A percentile compares a stretch with the other conserved stretches of the same genome.
These are phyloP conservation scores for Eurypyga helias DNA, from an alignment of 2,113 vertebrate genomes.

Conservation along the genomic window DNA sequence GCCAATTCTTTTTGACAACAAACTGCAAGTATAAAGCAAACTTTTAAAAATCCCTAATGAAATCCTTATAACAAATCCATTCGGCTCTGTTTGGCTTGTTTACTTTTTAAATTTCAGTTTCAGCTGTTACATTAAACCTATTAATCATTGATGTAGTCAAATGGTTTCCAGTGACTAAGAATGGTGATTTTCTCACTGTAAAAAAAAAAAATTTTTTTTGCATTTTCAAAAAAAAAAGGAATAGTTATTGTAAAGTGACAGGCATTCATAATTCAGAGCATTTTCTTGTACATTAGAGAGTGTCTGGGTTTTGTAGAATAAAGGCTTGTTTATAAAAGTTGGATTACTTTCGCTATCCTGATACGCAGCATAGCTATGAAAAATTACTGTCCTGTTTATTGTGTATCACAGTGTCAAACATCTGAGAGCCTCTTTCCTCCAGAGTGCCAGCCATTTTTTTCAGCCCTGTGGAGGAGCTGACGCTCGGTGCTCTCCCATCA, in stretches of 20 bases:
- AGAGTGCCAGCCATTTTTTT: not conserved
- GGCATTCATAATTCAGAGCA: constrained; percentile 1
- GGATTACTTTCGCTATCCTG: not conserved
- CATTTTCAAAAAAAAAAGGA: not conserved
- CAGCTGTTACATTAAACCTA: constrained; percentile 23
- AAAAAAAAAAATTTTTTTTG: not conserved
- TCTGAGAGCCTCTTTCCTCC: not conserved
- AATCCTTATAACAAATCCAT: constrained; percentile 24
- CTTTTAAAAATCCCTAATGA: constrained; percentile 50
- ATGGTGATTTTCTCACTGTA: not conserved
- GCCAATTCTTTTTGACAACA: constrained; percentile 45
- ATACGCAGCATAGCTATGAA: not conserved
- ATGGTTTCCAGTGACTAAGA: not conserved
- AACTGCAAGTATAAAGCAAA: constrained; percentile 61
- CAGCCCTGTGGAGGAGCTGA: not conserved
- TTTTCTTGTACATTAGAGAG: not conserved
- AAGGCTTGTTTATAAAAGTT: constrained; percentile 48
- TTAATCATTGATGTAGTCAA: constrained; percentile 22
- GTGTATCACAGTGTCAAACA: not conserved
- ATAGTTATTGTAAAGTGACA: constrained; percentile 10
- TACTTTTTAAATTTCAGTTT: constrained; percentile 31
- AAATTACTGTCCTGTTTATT: not conserved
- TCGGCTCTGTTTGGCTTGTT: not conserved
- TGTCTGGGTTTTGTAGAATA: constrained; percentile 18
- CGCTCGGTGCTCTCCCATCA: not conserved